Conservation (phyloP, 2,888 invertebrate species). For the Mystacides longicornis region DNA sequence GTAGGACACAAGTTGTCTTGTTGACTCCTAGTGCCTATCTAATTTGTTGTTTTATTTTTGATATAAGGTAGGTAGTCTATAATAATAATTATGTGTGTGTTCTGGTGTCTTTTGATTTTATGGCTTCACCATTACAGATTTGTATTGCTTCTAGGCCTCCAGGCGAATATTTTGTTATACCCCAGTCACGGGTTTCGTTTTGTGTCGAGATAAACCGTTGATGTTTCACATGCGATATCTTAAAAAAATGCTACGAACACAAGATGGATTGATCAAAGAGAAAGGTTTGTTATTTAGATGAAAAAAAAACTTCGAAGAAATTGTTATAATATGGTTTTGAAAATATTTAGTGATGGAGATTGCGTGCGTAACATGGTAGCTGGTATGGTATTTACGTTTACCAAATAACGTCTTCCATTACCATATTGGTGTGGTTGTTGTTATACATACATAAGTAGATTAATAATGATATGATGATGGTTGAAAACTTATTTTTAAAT, state of each 20-base stretch:
- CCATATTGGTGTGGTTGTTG: neutral
- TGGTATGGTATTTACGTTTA: constrained; percentile 1
- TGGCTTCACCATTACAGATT: too few species aligned
- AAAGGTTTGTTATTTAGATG: neutral
- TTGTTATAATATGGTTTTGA: neutral
- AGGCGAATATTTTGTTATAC: too few species aligned
- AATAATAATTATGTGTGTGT: too few species aligned
- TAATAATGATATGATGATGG: neutral
- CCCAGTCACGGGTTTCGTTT: too few species aligned
- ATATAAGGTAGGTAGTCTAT: too few species aligned
- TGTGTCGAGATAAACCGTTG: neutral
- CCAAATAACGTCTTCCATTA: neutral
- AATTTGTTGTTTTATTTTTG: too few species aligned
- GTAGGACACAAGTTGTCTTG: too few species aligned
- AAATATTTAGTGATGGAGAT: constrained; percentile 11
- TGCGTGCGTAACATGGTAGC: constrained; percentile 24
- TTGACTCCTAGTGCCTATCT: too few species aligned
- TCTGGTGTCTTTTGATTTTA: too few species aligned
- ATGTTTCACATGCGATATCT: neutral
- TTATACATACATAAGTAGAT: neutral
- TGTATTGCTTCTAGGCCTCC: too few species aligned
- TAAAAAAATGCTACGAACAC: neutral
- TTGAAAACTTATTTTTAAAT: neutral
- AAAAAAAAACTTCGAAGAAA: too few species aligned
- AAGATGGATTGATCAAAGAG: neutral